phyloP scores from a whole-genome alignment of 2,797 vertebrate species.

The Crotalus adamanteus region DNA sequence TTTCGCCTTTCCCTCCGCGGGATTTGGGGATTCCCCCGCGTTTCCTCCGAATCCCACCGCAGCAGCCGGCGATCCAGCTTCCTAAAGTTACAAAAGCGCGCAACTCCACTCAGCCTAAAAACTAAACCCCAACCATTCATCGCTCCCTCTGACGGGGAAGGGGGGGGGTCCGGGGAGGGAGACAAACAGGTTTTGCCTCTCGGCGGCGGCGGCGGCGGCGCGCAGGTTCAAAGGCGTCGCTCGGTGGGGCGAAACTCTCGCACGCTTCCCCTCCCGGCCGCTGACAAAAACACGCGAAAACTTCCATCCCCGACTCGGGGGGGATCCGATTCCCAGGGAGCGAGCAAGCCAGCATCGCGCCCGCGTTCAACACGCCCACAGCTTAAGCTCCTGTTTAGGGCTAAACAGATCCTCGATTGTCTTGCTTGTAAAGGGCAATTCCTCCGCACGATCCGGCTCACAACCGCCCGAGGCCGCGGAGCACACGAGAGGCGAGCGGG shows the following conservation, averaged over 20 bases:
- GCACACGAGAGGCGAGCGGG: background rate
- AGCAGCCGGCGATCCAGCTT: background rate
- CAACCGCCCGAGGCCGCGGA: background rate
- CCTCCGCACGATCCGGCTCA: background rate
- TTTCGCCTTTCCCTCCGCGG: background rate
- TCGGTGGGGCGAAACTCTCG: background rate
- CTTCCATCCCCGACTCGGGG: background rate
- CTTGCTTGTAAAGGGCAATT: background rate
- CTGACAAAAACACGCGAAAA: background rate
- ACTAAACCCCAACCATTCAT: background rate
- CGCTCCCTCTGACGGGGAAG: background rate
- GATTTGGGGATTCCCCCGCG: background rate
- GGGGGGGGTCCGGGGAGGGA: background rate
- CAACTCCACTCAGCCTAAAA: no score
- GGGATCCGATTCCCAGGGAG: background rate
- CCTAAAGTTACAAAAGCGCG: conserved; percentile 21
- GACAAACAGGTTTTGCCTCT: conserved; percentile 40
- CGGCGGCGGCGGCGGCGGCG: background rate
- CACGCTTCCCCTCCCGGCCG: background rate
- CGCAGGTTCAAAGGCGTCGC: background rate
- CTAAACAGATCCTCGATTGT: background rate
- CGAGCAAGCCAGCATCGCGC: background rate
- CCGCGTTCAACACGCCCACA: background rate
- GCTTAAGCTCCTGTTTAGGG: background rate
- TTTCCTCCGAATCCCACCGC: background rate